These are phyloP conservation scores for Ischnus inquisitorius DNA, from an alignment of 2,888 invertebrate genomes.

Conservation along the genomic window DNA sequence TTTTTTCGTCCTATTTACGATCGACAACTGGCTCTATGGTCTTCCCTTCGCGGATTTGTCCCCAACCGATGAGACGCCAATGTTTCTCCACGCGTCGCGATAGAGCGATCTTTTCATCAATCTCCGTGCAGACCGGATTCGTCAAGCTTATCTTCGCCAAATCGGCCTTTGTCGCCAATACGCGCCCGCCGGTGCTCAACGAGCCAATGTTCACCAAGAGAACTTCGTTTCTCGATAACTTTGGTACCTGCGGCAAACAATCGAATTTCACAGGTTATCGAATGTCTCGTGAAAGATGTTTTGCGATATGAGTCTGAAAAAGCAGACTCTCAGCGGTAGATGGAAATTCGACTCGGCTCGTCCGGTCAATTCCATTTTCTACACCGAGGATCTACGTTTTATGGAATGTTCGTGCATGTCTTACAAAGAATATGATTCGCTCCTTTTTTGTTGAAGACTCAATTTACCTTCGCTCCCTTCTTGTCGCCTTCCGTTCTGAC, in stretches of 20 bases:
- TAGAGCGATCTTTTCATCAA: constrained; percentile 99
- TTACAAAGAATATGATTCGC: too few species aligned
- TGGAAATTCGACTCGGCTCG: too few species aligned
- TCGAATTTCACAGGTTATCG: background rate
- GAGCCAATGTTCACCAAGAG: constrained; percentile 99
- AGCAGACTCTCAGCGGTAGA: too few species aligned
- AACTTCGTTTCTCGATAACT: constrained; percentile 95
- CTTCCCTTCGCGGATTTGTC: constrained; percentile 98
- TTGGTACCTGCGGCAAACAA: constrained; percentile 89
- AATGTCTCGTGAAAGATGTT: background rate
- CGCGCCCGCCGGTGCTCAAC: constrained; percentile 98
- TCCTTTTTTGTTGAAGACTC: background rate
- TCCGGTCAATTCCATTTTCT: too few species aligned
- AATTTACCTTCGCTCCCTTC: constrained; percentile 96
- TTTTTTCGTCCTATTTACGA: constrained; percentile 78
- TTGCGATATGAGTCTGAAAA: too few species aligned
- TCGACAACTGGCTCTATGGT: constrained; percentile 94
- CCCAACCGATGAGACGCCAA: constrained; percentile 99
- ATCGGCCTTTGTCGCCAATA: constrained; percentile 97
- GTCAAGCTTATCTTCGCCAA: constrained; percentile 98
- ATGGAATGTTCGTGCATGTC: too few species aligned
- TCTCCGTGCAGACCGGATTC: constrained; percentile 99
- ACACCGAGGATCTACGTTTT: too few species aligned
- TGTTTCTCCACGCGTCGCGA: constrained; percentile 99
- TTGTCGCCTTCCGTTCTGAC: constrained; percentile 99